A percentile compares a stretch with the other conserved stretches of the same genome.
Conservation (phyloP, 2,888 invertebrate genomes). For the Brachynemurus nebulosus region DNA sequence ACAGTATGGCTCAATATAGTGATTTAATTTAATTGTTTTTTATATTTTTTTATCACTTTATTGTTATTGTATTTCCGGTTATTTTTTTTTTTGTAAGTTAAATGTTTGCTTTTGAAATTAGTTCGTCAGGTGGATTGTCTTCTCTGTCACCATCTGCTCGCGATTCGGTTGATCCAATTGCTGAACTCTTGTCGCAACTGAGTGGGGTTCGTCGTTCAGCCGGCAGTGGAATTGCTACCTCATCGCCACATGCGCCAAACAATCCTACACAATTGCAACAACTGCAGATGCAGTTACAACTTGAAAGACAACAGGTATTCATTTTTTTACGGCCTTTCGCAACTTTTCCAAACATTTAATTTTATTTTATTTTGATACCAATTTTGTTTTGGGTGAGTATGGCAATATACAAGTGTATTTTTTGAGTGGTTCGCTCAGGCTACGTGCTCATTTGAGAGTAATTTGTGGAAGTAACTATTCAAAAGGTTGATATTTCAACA, state of each 20-base stretch:
- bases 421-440: no score
- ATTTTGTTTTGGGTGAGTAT: no score
- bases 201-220: constrained; percentile 76
- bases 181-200: constrained; percentile 87
- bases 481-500: no score
- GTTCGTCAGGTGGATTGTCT: constrained; percentile 72
- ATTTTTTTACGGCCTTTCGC: no score
- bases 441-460: no score
- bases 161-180: constrained; percentile 92
- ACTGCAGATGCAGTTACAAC: constrained; percentile 87
- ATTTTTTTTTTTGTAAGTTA: constrained; percentile 4
- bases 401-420: no score
- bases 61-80: background rate
- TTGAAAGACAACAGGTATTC: constrained; percentile 75
- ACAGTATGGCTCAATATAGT: no score
- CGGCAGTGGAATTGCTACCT: constrained; percentile 36
- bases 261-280: constrained; percentile 78
- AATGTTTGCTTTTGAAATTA: constrained; percentile 30
- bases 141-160: constrained; percentile 78
- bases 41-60: no score
- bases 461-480: no score
- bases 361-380: background rate
- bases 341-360: background rate
- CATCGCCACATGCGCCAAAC: constrained; percentile 39
- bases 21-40: no score